phyloP scores from a whole-genome alignment of 2,888 invertebrate genomes.

The Meiosimyza decipiens region DNA sequence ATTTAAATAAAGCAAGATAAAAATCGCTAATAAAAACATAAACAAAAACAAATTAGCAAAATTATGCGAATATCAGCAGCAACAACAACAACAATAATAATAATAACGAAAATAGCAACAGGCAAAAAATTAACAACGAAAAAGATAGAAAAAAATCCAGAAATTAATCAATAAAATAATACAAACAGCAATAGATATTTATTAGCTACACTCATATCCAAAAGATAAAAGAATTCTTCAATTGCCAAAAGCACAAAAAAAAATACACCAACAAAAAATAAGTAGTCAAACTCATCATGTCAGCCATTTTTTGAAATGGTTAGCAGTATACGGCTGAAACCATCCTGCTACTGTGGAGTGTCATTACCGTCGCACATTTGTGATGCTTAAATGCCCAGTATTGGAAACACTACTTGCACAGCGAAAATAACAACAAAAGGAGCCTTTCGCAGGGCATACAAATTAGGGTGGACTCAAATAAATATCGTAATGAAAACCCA shows the following conservation, averaged over 20 bases:
- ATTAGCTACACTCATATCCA: background rate
- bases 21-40: slow-evolving; percentile 49
- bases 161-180: slow-evolving; percentile 15
- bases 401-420: too few relatives aligned
- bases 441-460: too few relatives aligned
- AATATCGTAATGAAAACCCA: too few relatives aligned
- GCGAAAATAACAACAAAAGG: too few relatives aligned
- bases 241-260: background rate
- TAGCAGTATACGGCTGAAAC: too few relatives aligned
- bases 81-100: slow-evolving; percentile 42
- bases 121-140: slow-evolving; percentile 17
- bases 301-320: background rate
- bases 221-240: too few relatives aligned
- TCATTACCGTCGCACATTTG: too few relatives aligned
- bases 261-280: slow-evolving; percentile 18
- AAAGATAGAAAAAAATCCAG: background rate
- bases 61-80: slow-evolving; percentile 54
- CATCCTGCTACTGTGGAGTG: too few relatives aligned
- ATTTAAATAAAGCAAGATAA: slow-evolving; percentile 56
- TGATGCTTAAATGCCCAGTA: too few relatives aligned
- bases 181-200: background rate
- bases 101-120: slow-evolving; percentile 4
- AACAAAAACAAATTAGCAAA: slow-evolving; percentile 59
- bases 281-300: slow-evolving; percentile 30
- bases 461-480: too few relatives aligned